phyloP scores from a whole-genome alignment of 2,888 invertebrate genomes.

The Agriopis marginaria region DNA sequence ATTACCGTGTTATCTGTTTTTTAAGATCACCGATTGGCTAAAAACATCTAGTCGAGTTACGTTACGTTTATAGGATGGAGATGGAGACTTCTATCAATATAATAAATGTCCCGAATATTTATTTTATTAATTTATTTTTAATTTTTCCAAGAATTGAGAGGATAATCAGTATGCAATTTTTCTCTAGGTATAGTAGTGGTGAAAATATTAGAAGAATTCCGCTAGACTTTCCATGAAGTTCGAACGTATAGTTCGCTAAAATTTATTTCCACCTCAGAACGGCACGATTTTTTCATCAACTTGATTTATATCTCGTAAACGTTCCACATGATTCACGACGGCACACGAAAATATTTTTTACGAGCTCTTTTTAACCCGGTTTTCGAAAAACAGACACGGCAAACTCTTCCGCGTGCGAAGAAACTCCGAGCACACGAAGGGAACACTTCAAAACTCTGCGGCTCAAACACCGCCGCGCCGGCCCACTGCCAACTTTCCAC shows the following conservation, averaged over 20 bases:
- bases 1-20: too few species aligned
- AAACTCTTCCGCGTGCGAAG: slow-evolving; percentile 36
- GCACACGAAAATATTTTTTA: slow-evolving; percentile 64
- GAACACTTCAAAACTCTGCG: slow-evolving; percentile 57
- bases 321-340: slow-evolving; percentile 70
- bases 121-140: too few species aligned
- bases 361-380: slow-evolving; percentile 65
- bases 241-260: slow-evolving; percentile 11
- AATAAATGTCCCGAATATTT: too few species aligned
- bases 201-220: too few species aligned
- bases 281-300: slow-evolving; percentile 65
- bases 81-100: too few species aligned
- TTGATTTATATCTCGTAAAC: slow-evolving; percentile 77
- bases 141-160: too few species aligned
- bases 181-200: too few species aligned
- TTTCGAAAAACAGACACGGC: slow-evolving; percentile 47
- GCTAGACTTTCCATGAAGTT: background rate
- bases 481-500: slow-evolving; percentile 75
- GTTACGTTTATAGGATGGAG: too few species aligned
- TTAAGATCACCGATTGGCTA: too few species aligned
- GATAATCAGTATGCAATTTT: too few species aligned
- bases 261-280: slow-evolving; percentile 53
- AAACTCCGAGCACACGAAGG: slow-evolving; percentile 39
- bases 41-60: too few species aligned
- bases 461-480: slow-evolving; percentile 48